Percentiles rank a stretch among this genome's conserved stretches.
Conservation (phyloP, 2,888 invertebrate genomes). For the Lasius platythorax region DNA sequence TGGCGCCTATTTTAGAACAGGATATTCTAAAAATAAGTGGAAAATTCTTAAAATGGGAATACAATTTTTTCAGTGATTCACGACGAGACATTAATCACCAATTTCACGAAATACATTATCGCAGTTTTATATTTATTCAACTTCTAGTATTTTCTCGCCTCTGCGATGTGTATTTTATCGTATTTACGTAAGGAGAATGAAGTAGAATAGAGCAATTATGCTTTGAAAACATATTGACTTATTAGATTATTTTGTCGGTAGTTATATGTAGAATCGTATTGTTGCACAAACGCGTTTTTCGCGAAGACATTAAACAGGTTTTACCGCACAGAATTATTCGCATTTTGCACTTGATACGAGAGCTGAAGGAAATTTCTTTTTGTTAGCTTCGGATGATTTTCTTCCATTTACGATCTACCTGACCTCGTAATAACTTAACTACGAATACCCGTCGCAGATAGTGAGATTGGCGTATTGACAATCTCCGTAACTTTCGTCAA, state of each 20-base stretch:
- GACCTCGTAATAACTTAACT: constrained; percentile 45
- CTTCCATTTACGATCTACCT: constrained; percentile 43
- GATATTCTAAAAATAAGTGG: too few species aligned
- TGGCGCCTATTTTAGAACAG: too few species aligned
- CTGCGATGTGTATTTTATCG: not conserved
- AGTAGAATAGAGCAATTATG: not conserved
- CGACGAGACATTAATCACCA: not conserved
- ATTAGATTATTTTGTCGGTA: not conserved
- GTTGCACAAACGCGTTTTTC: not conserved
- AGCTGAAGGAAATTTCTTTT: constrained; percentile 43
- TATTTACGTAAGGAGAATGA: not conserved
- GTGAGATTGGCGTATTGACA: constrained; percentile 16
- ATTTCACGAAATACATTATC: not conserved
- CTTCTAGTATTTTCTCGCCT: not conserved
- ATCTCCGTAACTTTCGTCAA: constrained; percentile 25
- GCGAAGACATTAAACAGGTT: not conserved
- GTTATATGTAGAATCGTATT: not conserved
- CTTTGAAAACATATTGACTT: not conserved
- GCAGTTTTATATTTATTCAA: not conserved
- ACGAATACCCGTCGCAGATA: constrained; percentile 13
- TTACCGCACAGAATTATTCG: constrained; percentile 6
- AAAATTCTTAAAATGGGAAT: too few species aligned
- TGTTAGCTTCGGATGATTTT: constrained; percentile 26
- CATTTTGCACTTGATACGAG: constrained; percentile 6
- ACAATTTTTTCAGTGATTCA: not conserved